These are phyloP conservation scores for Abrostola tripartita DNA, from an alignment of 2,888 invertebrate species.

Conservation along the genomic window DNA sequence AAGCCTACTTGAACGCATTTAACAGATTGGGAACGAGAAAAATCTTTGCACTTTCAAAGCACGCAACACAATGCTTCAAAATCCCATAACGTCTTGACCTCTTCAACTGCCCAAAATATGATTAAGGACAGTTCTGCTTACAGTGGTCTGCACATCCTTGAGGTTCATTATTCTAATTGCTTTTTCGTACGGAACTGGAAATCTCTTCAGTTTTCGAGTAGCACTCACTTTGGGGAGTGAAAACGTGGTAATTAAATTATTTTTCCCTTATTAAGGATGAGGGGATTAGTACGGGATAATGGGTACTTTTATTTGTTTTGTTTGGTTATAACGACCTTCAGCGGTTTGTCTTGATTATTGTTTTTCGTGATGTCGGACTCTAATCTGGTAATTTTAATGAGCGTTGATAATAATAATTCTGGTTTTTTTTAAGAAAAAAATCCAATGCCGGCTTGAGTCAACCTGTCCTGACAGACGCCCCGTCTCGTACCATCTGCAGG, in stretches of 20 bases:
- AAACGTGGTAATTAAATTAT: constrained; percentile 85
- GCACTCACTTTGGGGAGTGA: constrained; percentile 74
- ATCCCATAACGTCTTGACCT: constrained; percentile 39
- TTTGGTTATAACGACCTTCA: constrained; percentile 35
- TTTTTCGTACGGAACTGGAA: constrained; percentile 78
- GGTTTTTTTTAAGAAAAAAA: too few species aligned
- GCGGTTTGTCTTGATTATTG: constrained; percentile 25
- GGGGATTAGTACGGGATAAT: constrained; percentile 78
- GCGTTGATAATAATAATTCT: too few species aligned
- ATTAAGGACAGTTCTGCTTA: constrained; percentile 43
- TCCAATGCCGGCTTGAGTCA: too few species aligned
- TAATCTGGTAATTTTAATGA: too few species aligned
- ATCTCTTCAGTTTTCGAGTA: constrained; percentile 80
- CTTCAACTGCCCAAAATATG: background rate
- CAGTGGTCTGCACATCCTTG: constrained; percentile 64
- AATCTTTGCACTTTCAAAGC: constrained; percentile 68
- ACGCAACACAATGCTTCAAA: constrained; percentile 41
- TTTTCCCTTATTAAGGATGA: constrained; percentile 68
- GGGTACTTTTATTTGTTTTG: constrained; percentile 57
- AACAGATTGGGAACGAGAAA: constrained; percentile 76
- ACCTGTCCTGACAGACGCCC: too few species aligned
- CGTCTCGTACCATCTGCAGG: too few species aligned
- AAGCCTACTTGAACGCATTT: constrained; percentile 75
- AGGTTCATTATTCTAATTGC: constrained; percentile 83
- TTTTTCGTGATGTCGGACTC: constrained; percentile 7